A percentile compares a stretch with the other conserved stretches of the same genome.
phyloP scores from a whole-genome alignment of 2,888 invertebrate species.

The Tinea semifulvella region DNA sequence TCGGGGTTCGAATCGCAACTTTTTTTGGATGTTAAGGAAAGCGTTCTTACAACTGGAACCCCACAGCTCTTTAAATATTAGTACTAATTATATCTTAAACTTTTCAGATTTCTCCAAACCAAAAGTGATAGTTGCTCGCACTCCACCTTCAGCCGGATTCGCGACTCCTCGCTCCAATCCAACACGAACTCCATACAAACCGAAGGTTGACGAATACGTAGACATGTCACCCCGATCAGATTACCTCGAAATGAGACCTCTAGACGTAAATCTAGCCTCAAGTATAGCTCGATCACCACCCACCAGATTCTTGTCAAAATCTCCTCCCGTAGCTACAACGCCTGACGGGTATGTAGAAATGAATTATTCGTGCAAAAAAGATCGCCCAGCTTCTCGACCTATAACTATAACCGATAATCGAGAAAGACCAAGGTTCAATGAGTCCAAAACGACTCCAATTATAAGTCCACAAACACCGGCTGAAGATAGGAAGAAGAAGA shows the following conservation, averaged over 20 bases:
- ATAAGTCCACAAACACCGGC: slow-evolving; percentile 23
- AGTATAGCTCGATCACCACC: slow-evolving; percentile 18
- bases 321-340: slow-evolving; percentile 26
- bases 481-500: slow-evolving; percentile 34
- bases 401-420: slow-evolving; percentile 60
- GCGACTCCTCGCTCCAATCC: slow-evolving; percentile 26
- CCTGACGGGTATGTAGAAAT: slow-evolving; percentile 74
- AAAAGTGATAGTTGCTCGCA: slow-evolving; percentile 23
- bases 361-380: slow-evolving; percentile 53
- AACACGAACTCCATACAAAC: slow-evolving; percentile 3
- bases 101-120: slow-evolving; percentile 37
- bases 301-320: slow-evolving; percentile 15
- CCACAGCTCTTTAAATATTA: too few species aligned
- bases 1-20: too few species aligned
- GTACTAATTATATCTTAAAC: not conserved
- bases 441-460: slow-evolving; percentile 19
- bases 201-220: slow-evolving; percentile 51
- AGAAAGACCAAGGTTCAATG: slow-evolving; percentile 21
- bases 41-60: too few species aligned
- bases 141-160: slow-evolving; percentile 24
- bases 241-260: slow-evolving; percentile 69
- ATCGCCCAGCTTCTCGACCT: slow-evolving; percentile 67
- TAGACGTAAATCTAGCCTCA: not conserved
- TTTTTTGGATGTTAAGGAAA: too few species aligned
- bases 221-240: slow-evolving; percentile 60